phyloP scores from a whole-genome alignment of 2,888 invertebrate species.

The Xanthia icteritia region DNA sequence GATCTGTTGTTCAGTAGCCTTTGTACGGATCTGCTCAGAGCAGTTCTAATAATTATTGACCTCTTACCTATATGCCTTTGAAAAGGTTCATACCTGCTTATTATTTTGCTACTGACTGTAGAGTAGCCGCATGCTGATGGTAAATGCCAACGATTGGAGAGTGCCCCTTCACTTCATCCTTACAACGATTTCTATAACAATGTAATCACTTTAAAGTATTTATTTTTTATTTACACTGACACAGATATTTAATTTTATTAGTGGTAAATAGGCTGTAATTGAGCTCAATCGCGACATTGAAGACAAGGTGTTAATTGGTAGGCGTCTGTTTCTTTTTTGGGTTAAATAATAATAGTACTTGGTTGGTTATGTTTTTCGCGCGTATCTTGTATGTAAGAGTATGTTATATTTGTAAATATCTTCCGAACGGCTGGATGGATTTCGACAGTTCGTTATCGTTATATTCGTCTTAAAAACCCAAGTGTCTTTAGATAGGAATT shows the following conservation, averaged over 20 bases:
- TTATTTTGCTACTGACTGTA: constrained; percentile 11
- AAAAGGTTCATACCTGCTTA: not conserved
- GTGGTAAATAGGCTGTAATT: not conserved
- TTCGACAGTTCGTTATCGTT: no score
- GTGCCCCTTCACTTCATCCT: constrained; percentile 59
- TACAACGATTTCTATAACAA: constrained; percentile 3
- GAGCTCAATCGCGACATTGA: not conserved
- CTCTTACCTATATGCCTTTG: not conserved
- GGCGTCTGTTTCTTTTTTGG: not conserved
- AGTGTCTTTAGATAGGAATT: no score
- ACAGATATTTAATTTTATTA: not conserved
- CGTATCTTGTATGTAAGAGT: no score
- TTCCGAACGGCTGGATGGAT: no score
- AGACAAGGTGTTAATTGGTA: not conserved
- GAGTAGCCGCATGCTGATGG: not conserved
- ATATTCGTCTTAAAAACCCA: no score
- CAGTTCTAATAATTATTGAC: not conserved
- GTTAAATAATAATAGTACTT: not conserved
- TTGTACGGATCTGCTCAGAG: not conserved
- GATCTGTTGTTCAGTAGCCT: no score
- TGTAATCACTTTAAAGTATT: not conserved
- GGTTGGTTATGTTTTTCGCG: no score
- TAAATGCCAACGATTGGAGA: constrained; percentile 33
- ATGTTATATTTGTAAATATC: no score
- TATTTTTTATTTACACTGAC: not conserved